A percentile compares a stretch with the other conserved stretches of the same genome.
Conservation (phyloP, 2,888 invertebrate species). For the Acanthosepion esculentum region DNA sequence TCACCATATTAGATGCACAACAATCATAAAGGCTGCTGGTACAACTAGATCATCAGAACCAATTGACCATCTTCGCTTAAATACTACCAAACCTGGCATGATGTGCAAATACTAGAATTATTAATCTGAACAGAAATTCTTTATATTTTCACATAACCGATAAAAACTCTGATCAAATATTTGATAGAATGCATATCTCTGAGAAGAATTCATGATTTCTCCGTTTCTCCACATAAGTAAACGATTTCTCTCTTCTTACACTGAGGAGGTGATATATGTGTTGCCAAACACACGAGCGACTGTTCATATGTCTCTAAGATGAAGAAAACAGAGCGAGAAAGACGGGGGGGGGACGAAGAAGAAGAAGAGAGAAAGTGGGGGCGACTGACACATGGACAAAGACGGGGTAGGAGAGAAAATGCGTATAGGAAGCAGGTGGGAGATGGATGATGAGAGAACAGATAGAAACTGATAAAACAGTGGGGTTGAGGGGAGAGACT, state of each 20-base stretch:
- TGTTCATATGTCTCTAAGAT: neutral
- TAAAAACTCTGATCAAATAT: neutral
- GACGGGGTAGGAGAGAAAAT: neutral
- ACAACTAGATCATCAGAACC: slow-evolving; percentile 91
- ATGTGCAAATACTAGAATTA: slow-evolving; percentile 50
- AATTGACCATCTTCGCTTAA: slow-evolving; percentile 89
- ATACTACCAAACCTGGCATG: slow-evolving; percentile 91
- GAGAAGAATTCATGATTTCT: neutral
- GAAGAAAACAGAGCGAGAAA: neutral
- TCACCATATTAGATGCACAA: slow-evolving; percentile 87
- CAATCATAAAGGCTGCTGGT: slow-evolving; percentile 85
- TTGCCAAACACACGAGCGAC: neutral
- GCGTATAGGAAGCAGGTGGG: neutral
- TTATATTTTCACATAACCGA: neutral
- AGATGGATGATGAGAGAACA: neutral
- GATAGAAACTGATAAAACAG: neutral
- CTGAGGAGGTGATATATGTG: neutral
- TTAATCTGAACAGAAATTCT: neutral
- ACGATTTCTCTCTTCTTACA: neutral
- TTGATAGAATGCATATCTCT: slow-evolving; percentile 42
- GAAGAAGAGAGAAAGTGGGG: neutral
- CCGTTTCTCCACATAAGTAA: slow-evolving; percentile 33
- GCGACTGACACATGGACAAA: neutral
- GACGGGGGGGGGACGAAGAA: neutral
- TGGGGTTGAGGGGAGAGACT: neutral